phyloP scores from a whole-genome alignment of 2,113 vertebrate genomes.

The Anolis carolinensis region DNA sequence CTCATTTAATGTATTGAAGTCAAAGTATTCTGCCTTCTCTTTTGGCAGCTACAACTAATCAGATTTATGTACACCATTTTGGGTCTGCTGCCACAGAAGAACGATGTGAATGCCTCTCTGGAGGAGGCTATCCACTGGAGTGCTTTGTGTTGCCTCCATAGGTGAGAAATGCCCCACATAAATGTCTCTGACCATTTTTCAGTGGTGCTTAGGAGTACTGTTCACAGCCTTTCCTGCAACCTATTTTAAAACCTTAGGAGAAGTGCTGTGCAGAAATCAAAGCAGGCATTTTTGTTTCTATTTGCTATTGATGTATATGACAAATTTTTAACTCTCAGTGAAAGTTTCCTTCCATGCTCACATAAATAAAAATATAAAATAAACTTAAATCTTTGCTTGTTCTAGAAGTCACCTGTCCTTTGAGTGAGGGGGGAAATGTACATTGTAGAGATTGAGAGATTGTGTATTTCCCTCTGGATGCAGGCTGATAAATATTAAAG shows the following conservation, averaged over 20 bases:
- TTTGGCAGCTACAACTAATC: background rate
- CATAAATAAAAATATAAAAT: constrained; percentile 37
- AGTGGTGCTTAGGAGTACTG: constrained; percentile 50
- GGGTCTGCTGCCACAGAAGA: no score
- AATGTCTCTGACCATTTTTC: constrained; percentile 20
- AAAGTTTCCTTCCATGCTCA: constrained; percentile 37
- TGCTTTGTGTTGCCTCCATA: background rate
- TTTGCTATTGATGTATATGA: constrained; percentile 51
- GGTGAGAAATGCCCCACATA: background rate
- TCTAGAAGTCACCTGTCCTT: constrained; percentile 46
- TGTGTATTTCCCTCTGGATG: constrained; percentile 68
- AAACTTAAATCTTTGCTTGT: constrained; percentile 55
- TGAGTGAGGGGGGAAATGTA: constrained; percentile 31
- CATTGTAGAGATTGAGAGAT: constrained; percentile 36
- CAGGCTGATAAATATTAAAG: constrained; percentile 64
- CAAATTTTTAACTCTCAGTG: constrained; percentile 52
- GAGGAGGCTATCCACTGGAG: background rate
- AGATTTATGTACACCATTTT: background rate
- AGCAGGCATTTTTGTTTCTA: constrained; percentile 58
- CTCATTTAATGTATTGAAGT: background rate
- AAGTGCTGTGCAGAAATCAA: constrained; percentile 53
- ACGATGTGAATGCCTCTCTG: background rate
- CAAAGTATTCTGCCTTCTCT: background rate
- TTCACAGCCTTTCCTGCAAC: constrained; percentile 46
- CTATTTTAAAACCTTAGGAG: constrained; percentile 49